Base-by-base conservation (phyloP, 2,113 vertebrate genomes). In the Machaerirhynchus nigripectus region DNA sequence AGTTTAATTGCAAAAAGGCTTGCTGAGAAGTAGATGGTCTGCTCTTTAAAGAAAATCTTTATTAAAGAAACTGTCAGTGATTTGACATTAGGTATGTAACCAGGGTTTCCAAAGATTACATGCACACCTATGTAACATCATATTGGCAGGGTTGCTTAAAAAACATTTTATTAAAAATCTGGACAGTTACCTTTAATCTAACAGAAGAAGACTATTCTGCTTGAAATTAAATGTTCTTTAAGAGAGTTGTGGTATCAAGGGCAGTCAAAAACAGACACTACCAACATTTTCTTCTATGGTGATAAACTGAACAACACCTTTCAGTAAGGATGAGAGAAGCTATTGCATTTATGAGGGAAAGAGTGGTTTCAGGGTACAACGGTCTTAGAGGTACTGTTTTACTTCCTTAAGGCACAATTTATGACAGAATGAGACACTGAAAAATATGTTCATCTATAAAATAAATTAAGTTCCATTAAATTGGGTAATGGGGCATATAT, bases 391-490 rank as follows among this genome's bases (percentile, higher is more conserved):
- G 7, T 24, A 74, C 21, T 18, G 4, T 47, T 88, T 71, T 69
- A 69, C 50, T 84, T 81, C 30, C 27, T 89, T 75, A 71, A 59
- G 19, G 27, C 28, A 71, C 8, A 52, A 22, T 89, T 78, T 87
- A 44, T 82, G 49, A 49, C 21, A 78, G 42, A 92, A 82, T 8
- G 8, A 92, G 65, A 87, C 69, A 91, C 31, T 76, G 57, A 93
- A 93, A 95, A 91, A 93, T 23, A 60, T 13, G 23, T 15, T 76
- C 2, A 67, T 63, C 42, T 78, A 56, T 78, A 89, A 92, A 91
- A 96, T 92, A 74, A 90, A 84, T 31, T 68, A 74, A 70, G 14
- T 84, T n/a, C 46, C 87, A 95, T 95, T 95, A 94, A 94, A 84
- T 75, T 52, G n/a, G 56, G 9, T 90, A 96, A 91, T 87, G 69